Percentiles rank a stretch among this genome's conserved stretches.
Conservation (phyloP, 2,797 vertebrate species). For the Microchirus variegatus region DNA sequence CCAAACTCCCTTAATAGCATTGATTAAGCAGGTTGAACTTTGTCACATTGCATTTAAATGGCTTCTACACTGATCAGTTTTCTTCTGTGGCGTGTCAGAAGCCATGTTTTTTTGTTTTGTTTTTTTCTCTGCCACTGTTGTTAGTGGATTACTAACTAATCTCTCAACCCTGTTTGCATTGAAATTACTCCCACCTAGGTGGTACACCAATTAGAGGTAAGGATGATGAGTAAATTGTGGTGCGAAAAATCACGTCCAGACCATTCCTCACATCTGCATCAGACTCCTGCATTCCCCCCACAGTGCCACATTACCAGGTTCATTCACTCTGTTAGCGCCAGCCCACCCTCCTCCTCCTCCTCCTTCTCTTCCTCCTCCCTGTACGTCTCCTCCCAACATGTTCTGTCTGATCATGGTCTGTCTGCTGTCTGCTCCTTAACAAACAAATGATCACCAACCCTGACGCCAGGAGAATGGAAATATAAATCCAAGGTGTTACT, state of each 20-base stretch:
- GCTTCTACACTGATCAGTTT: slow-evolving; percentile 46
- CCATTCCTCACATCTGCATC: slow-evolving; percentile 57
- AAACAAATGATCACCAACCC: slow-evolving; percentile 76
- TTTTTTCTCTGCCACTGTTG: slow-evolving; percentile 52
- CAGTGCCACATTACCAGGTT: slow-evolving; percentile 50
- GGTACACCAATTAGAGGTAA: slow-evolving; percentile 86
- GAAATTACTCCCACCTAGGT: slow-evolving; percentile 80
- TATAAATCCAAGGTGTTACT: slow-evolving; percentile 37
- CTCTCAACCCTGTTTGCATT: slow-evolving; percentile 80
- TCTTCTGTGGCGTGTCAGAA: slow-evolving; percentile 51
- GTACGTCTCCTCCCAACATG: slow-evolving; percentile 40
- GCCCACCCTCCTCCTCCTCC: slow-evolving; percentile 15
- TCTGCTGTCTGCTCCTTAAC: slow-evolving; percentile 59
- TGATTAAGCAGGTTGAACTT: slow-evolving; percentile 33
- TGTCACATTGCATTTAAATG: slow-evolving; percentile 50
- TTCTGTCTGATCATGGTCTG: slow-evolving; percentile 62
- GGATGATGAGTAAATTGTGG: slow-evolving; percentile 68
- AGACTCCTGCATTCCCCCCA: slow-evolving; percentile 37
- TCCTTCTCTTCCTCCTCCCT: slow-evolving; percentile 8
- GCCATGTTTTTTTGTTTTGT: slow-evolving; percentile 45
- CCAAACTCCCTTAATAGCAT: slow-evolving; percentile 16
- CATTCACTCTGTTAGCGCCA: slow-evolving; percentile 46
- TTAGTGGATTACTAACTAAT: slow-evolving; percentile 78
- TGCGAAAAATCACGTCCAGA: slow-evolving; percentile 60
- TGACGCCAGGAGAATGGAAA: slow-evolving; percentile 34